Conservation (phyloP, 2,113 vertebrate species). For the Fulica atra region DNA sequence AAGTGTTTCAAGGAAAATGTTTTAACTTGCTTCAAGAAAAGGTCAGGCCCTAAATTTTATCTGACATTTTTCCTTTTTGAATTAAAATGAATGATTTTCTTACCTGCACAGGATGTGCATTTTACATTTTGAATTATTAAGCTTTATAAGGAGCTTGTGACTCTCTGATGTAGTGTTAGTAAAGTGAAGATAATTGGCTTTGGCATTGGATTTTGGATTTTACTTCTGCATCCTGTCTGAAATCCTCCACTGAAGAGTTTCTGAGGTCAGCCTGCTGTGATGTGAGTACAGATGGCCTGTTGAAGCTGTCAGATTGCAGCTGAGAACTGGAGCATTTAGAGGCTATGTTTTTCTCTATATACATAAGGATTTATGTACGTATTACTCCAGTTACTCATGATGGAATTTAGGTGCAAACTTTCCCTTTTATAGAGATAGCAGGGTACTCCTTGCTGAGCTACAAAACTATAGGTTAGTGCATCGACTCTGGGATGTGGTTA, state of each 20-base stretch:
- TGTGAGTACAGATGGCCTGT: not conserved
- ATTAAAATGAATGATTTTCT: not conserved
- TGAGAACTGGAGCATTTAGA: conserved; percentile 17
- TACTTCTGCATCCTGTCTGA: conserved; percentile 14
- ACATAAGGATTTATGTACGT: not conserved
- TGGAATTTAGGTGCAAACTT: conserved; percentile 13
- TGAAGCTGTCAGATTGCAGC: not conserved
- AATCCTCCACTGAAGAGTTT: not conserved
- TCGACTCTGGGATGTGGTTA: not conserved
- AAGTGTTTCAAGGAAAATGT: not conserved
- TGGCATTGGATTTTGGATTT: not conserved
- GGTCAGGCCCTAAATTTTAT: not conserved
- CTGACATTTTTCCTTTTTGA: not conserved
- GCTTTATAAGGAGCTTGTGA: not conserved
- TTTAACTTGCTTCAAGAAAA: not conserved
- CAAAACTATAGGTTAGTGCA: not conserved
- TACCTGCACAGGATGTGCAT: not conserved
- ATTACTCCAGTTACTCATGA: conserved; percentile 7
- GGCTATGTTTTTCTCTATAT: not conserved
- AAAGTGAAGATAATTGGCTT: conserved; percentile 15
- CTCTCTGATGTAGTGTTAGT: not conserved
- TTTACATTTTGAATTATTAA: conserved; percentile 22
- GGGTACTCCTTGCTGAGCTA: not conserved
- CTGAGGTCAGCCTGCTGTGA: not conserved
- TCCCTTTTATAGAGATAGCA: not conserved